Evolutionary conservation across 2,888 invertebrate species (phyloP).

Genomic region (Orchesella flavescens): DNA sequence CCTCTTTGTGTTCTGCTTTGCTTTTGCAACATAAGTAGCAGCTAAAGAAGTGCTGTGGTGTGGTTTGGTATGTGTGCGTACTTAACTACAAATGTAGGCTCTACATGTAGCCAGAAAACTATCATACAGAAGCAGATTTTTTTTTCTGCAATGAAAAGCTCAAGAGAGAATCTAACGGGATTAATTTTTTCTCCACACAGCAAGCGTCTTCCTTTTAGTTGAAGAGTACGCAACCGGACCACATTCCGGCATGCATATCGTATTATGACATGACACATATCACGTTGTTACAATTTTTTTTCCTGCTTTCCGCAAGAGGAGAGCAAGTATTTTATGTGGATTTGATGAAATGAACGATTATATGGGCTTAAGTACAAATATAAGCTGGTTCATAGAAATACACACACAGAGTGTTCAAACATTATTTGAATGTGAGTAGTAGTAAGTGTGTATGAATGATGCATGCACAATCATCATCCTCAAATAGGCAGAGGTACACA

Average conservation of each 20-base stretch:
- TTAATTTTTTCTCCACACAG: slow-evolving; percentile 9
- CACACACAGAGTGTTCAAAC: too few species aligned
- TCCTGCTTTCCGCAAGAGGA: background rate
- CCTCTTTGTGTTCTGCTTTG: too few species aligned
- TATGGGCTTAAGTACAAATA: background rate
- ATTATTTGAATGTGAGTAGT: too few species aligned
- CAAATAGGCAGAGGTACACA: background rate
- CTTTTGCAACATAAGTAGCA: too few species aligned
- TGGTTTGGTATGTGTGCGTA: too few species aligned
- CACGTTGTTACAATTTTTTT: slow-evolving; percentile 1
- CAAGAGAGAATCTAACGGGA: slow-evolving; percentile 20
- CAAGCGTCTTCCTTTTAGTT: background rate
- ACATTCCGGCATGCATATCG: slow-evolving; percentile 29
- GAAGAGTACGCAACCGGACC: slow-evolving; percentile 1
- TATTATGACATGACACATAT: slow-evolving; percentile 41
- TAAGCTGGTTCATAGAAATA: background rate
- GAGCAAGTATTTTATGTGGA: slow-evolving; percentile 5
- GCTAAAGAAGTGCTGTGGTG: too few species aligned
- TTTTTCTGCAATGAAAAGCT: background rate
- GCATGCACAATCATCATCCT: background rate
- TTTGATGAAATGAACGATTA: slow-evolving; percentile 11
- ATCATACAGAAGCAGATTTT: background rate
- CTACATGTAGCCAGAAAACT: background rate
- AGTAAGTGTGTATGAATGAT: background rate
- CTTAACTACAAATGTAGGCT: background rate